A percentile compares a stretch with the other conserved stretches of the same genome.
Conservation (phyloP, 37 sponge, comb jelly and placozoan species). For the Halisarca cf. caerulea region DNA sequence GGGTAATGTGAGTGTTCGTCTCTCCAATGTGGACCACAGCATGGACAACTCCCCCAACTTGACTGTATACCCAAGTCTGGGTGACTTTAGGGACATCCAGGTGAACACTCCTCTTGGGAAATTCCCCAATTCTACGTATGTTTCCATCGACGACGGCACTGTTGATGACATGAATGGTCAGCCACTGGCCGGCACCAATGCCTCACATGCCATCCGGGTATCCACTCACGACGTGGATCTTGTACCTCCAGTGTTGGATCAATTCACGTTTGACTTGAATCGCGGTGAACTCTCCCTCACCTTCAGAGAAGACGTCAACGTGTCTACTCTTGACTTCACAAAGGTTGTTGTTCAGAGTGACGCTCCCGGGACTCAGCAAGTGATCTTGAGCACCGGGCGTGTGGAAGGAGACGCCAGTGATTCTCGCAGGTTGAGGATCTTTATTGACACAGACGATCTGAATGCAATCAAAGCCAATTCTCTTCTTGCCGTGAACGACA, state of each 20-base stretch:
- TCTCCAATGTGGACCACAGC: slow-evolving; percentile 35
- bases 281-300: slow-evolving; percentile 55
- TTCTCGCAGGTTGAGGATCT: slow-evolving; percentile 26
- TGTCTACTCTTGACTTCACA: slow-evolving; percentile 39
- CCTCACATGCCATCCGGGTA: slow-evolving; percentile 39
- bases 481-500: slow-evolving; percentile 54
- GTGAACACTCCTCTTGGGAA: slow-evolving; percentile 63
- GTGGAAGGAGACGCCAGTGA: slow-evolving; percentile 19
- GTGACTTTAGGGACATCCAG: slow-evolving; percentile 69
- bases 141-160: slow-evolving; percentile 54
- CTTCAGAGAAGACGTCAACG: slow-evolving; percentile 77
- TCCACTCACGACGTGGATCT: slow-evolving; percentile 65
- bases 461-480: slow-evolving; percentile 71
- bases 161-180: slow-evolving; percentile 67
- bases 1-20: slow-evolving; percentile 25
- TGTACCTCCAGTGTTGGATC: slow-evolving; percentile 56
- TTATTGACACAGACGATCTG: slow-evolving; percentile 55
- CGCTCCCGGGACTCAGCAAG: background rate
- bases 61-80: slow-evolving; percentile 36
- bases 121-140: slow-evolving; percentile 37
- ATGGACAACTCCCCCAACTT: slow-evolving; percentile 51
- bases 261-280: slow-evolving; percentile 64
- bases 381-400: slow-evolving; percentile 50
- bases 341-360: slow-evolving; percentile 46
- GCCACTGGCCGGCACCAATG: slow-evolving; percentile 35